Evolutionary conservation across 53 echinoderm and acorn worm genomes (phyloP).

Genomic region (Paelopatides confundens): DNA sequence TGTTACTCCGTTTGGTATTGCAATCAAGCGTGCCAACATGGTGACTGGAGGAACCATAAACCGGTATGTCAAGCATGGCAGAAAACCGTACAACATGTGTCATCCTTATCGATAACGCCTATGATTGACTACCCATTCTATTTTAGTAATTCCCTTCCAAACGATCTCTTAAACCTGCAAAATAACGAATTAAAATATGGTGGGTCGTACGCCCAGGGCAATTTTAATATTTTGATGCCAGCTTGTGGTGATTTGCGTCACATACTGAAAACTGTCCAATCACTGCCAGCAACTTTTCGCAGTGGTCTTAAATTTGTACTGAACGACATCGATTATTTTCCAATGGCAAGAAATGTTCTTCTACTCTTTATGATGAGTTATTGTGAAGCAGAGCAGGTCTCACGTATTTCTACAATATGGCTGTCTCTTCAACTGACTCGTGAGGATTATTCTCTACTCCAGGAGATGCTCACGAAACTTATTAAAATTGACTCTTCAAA

Average conservation of each 20-base stretch:
- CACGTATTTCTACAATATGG: not conserved
- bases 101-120: not conserved
- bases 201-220: no score
- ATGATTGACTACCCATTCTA: not conserved
- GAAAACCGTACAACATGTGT: not conserved
- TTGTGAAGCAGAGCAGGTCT: not conserved
- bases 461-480: not conserved
- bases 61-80: not conserved
- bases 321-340: not conserved
- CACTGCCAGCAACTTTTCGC: not conserved
- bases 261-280: not conserved
- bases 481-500: not conserved
- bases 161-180: not conserved
- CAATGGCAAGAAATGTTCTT: slow-evolving; percentile 4
- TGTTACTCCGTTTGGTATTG: no score
- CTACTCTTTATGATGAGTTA: not conserved
- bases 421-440: not conserved
- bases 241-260: slow-evolving; percentile 21
- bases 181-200: not conserved
- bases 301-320: not conserved
- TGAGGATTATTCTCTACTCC: not conserved
- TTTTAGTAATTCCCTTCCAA: not conserved
- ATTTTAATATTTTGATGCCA: not conserved
- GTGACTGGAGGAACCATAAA: not conserved
- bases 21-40: not conserved